phyloP scores from a whole-genome alignment of 1,140 invertebrate species.

The Galleria mellonella region DNA sequence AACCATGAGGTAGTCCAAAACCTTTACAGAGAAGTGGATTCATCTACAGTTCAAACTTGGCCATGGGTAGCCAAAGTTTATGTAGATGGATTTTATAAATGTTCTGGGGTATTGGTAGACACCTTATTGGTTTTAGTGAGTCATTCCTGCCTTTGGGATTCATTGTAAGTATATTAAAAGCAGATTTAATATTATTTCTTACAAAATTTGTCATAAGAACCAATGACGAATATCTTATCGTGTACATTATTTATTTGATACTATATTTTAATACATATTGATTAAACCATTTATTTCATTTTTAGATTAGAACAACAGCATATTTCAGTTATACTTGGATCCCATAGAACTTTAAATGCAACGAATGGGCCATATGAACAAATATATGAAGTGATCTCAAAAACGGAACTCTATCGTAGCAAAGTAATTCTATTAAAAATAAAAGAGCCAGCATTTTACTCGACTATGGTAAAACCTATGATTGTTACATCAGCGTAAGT shows the following conservation, averaged over 20 bases:
- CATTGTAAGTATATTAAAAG: slow-evolving; percentile 63
- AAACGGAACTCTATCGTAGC: slow-evolving; percentile 67
- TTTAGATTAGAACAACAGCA: slow-evolving; percentile 77
- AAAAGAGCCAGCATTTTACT: slow-evolving; percentile 70
- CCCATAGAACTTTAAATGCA: slow-evolving; percentile 71
- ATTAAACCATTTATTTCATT: slow-evolving; percentile 8
- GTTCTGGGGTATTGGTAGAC: slow-evolving; percentile 79
- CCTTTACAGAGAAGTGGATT: slow-evolving; percentile 13
- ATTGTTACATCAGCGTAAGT: slow-evolving; percentile 63
- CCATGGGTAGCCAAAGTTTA: slow-evolving; percentile 83
- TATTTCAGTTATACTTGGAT: slow-evolving; percentile 80
- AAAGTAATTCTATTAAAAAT: slow-evolving; percentile 77
- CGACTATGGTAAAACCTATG: slow-evolving; percentile 78
- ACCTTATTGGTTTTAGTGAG: slow-evolving; percentile 78
- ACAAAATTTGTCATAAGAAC: not conserved
- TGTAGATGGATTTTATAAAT: slow-evolving; percentile 78
- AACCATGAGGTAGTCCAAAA: slow-evolving; percentile 28
- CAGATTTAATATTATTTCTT: not conserved
- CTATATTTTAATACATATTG: not conserved
- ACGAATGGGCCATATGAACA: slow-evolving; percentile 81
- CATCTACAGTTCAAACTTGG: slow-evolving; percentile 40
- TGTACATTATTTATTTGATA: no score
- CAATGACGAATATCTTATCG: no score
- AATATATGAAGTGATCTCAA: slow-evolving; percentile 73
- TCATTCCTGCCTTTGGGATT: slow-evolving; percentile 71